A percentile compares a stretch with the other conserved stretches of the same genome.
Conservation (phyloP, 2,797 vertebrate species). For the Manis crassicaudata region DNA sequence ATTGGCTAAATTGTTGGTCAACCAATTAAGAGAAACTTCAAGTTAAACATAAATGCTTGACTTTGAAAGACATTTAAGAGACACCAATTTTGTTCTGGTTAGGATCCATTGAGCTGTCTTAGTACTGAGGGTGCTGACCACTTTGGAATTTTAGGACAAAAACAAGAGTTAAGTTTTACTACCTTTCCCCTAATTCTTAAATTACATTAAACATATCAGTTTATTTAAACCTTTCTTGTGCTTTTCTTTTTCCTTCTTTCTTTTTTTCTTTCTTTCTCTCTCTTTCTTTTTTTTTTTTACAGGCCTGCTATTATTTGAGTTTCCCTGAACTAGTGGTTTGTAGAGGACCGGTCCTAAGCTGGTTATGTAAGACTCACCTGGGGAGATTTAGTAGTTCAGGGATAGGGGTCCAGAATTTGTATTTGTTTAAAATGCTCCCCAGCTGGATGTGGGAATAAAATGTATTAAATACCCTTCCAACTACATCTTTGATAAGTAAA, state of each 20-base stretch:
- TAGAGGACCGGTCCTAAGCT: neutral
- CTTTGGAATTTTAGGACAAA: conserved; percentile 3
- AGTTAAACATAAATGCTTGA: neutral
- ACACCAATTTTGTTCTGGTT: neutral
- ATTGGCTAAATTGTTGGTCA: neutral
- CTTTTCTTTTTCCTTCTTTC: neutral
- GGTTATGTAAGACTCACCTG: neutral
- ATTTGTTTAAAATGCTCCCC: neutral
- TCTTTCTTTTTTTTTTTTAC: neutral
- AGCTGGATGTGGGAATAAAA: neutral
- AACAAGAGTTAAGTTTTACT: neutral
- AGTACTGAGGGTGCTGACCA: neutral
- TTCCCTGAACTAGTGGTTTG: neutral
- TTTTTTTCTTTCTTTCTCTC: no score
- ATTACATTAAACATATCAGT: neutral
- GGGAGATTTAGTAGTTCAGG: neutral
- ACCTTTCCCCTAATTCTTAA: neutral
- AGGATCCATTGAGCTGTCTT: neutral
- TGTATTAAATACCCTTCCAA: neutral
- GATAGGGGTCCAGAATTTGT: neutral
- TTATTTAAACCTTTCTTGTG: neutral
- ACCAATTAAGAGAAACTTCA: neutral
- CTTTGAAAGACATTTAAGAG: conserved; percentile 33
- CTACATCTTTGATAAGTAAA: neutral
- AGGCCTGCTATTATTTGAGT: neutral